Evolutionary conservation across 2,113 vertebrate genomes (phyloP).

Genomic region (Cygnus atratus): DNA sequence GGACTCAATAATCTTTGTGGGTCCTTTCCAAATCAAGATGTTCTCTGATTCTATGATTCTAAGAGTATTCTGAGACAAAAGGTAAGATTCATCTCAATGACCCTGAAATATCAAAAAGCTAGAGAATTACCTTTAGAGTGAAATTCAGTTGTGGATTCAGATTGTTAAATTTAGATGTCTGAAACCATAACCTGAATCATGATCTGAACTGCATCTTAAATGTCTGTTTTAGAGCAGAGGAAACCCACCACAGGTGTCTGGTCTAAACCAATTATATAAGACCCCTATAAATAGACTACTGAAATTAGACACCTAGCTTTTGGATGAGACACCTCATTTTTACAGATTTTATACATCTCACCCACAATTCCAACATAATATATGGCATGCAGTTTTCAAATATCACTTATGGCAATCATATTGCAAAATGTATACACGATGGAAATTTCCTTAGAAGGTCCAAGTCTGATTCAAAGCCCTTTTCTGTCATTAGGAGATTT

Average conservation of each 20-base stretch:
- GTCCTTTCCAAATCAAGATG: too few relatives aligned
- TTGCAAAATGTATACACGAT: neutral
- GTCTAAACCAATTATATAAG: neutral
- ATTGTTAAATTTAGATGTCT: neutral
- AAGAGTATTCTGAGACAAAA: neutral
- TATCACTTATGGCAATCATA: neutral
- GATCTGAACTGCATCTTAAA: neutral
- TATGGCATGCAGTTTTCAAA: neutral
- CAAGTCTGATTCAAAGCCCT: neutral
- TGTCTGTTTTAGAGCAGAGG: neutral
- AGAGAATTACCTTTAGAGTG: neutral
- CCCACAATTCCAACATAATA: neutral
- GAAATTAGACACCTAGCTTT: neutral
- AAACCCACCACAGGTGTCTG: neutral
- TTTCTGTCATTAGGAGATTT: neutral
- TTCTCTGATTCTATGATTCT: too few relatives aligned
- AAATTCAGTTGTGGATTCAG: neutral
- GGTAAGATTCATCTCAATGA: neutral
- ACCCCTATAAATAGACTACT: neutral
- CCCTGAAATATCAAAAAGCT: neutral
- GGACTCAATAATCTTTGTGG: too few relatives aligned
- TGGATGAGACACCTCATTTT: neutral
- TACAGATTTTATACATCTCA: neutral
- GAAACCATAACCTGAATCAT: neutral
- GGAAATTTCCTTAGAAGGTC: neutral